These are phyloP conservation scores for Podocnemis expansa DNA, from an alignment of 2,113 vertebrate genomes.

Conservation along the genomic window DNA sequence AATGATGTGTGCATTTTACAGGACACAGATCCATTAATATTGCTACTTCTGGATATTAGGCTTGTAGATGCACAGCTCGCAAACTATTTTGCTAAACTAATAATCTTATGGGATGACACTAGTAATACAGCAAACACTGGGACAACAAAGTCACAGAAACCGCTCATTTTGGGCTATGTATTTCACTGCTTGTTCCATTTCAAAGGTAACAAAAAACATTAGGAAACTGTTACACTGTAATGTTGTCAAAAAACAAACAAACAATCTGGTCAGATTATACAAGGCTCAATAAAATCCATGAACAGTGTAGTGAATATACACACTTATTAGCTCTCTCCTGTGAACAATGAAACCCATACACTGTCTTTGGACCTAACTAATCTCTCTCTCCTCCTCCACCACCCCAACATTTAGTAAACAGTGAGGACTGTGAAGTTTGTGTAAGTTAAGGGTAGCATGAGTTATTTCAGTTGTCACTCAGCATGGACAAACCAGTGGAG, in stretches of 20 bases:
- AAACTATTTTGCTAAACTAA: background rate
- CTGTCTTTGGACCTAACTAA: background rate
- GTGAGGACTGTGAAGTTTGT: background rate
- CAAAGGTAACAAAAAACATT: background rate
- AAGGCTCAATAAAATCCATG: background rate
- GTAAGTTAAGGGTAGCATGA: background rate
- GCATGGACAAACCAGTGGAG: background rate
- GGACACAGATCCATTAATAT: background rate
- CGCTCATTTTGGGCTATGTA: too few species aligned
- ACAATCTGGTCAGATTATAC: background rate
- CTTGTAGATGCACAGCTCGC: background rate
- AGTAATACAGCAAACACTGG: background rate
- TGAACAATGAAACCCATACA: background rate
- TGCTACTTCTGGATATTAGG: background rate
- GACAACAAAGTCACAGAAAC: background rate
- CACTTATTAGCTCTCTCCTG: background rate
- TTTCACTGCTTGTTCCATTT: background rate
- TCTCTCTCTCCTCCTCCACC: background rate
- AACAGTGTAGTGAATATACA: too few species aligned
- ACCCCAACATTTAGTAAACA: background rate
- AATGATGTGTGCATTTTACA: background rate
- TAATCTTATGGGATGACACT: background rate
- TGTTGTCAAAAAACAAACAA: background rate
- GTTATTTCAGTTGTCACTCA: background rate
- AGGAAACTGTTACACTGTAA: background rate